These are phyloP conservation scores for Hirudinaria manillensis DNA, from an alignment of 2,888 invertebrate species.

Conservation along the genomic window DNA sequence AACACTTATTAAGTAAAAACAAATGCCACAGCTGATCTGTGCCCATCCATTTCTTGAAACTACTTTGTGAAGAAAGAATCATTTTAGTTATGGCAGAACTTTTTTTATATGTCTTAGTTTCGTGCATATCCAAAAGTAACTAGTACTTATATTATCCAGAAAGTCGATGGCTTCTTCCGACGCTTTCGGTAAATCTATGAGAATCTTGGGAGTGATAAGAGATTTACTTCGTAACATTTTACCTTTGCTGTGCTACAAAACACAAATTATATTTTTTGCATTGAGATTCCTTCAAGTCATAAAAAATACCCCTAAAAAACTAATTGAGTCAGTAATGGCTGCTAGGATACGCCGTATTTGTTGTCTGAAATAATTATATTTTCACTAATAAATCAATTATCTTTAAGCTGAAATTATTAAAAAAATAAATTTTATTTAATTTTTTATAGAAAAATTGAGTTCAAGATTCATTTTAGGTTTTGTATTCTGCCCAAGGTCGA, in stretches of 20 bases:
- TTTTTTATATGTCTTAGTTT: too few species aligned
- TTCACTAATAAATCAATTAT: too few species aligned
- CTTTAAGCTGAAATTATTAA: neutral
- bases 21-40: too few species aligned
- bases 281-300: neutral
- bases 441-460: neutral
- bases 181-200: conserved; percentile 4
- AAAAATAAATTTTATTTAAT: neutral
- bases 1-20: neutral
- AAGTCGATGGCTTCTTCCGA: conserved; percentile 14
- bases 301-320: neutral
- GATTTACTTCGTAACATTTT: neutral
- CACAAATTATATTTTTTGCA: neutral
- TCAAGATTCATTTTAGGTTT: neutral
- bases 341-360: too few species aligned
- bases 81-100: too few species aligned
- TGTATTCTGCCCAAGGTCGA: neutral
- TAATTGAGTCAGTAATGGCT: neutral
- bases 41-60: too few species aligned
- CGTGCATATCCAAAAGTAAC: too few species aligned
- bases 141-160: conserved; percentile 2
- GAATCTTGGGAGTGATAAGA: neutral
- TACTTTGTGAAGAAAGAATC: too few species aligned
- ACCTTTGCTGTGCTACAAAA: neutral
- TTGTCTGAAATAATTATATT: too few species aligned